Conservation (phyloP, 2,113 vertebrate genomes). For the Hemiprocne comata region DNA sequence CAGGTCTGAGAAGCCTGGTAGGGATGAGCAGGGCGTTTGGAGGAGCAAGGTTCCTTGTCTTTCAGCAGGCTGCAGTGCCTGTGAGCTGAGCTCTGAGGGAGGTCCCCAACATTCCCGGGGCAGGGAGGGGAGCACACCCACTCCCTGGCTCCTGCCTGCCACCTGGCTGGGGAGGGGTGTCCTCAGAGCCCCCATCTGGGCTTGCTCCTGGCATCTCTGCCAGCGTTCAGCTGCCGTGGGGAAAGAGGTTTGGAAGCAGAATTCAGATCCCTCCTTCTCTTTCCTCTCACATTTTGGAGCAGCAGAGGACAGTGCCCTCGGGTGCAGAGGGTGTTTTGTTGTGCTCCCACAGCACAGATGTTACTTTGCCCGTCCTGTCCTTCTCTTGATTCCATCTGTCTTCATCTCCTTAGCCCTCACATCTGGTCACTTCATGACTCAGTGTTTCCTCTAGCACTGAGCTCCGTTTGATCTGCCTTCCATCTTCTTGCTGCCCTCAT, state of each 20-base stretch:
- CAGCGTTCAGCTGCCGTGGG: not conserved
- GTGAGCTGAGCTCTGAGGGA: not conserved
- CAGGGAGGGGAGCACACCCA: too few species aligned
- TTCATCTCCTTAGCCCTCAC: not conserved
- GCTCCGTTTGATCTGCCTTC: not conserved
- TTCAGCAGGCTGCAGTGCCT: not conserved
- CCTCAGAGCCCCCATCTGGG: too few species aligned
- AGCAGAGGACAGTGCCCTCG: not conserved
- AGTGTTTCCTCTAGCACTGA: not conserved
- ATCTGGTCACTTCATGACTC: not conserved
- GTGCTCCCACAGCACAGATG: too few species aligned
- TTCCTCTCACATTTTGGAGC: not conserved
- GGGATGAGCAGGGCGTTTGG: not conserved
- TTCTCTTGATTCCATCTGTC: not conserved
- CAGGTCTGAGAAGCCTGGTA: not conserved
- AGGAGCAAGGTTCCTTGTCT: too few species aligned
- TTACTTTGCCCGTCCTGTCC: not conserved
- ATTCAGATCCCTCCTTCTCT: not conserved
- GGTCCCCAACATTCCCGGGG: accelerated
- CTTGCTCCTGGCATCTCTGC: too few species aligned
- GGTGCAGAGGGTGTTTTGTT: not conserved
- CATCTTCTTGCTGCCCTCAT: not conserved
- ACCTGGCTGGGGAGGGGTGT: too few species aligned
- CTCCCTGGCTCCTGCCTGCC: too few species aligned
- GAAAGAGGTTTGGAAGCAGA: not conserved